phyloP scores from a whole-genome alignment of 2,888 invertebrate species.

The Chloromyia formosa region DNA sequence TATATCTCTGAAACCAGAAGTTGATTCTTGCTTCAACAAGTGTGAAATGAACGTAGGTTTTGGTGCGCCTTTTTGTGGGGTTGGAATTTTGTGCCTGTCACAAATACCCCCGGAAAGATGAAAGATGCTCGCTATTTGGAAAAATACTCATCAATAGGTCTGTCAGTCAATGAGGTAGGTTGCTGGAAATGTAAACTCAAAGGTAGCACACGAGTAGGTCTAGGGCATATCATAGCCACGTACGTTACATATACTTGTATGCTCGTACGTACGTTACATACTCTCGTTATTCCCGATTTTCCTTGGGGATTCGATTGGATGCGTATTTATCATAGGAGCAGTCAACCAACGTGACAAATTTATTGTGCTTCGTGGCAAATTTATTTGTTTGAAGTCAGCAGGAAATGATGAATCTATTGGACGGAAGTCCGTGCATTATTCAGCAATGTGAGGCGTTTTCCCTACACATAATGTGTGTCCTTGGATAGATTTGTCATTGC shows the following conservation, averaged over 20 bases:
- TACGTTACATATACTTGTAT: neutral
- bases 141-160: too few relatives aligned
- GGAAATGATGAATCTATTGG: constrained; percentile 36
- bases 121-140: too few relatives aligned
- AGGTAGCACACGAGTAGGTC: neutral
- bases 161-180: too few relatives aligned
- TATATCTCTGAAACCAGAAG: too few relatives aligned
- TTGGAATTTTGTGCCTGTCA: too few relatives aligned
- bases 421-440: constrained; percentile 3
- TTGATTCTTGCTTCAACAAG: too few relatives aligned
- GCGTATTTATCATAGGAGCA: constrained; percentile 29
- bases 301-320: constrained; percentile 16
- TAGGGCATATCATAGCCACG: neutral
- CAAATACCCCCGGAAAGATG: too few relatives aligned
- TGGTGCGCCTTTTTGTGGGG: too few relatives aligned
- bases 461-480: too few relatives aligned
- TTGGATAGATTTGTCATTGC: too few relatives aligned
- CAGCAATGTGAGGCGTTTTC: neutral
- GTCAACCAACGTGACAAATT: constrained; percentile 38
- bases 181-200: neutral
- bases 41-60: too few relatives aligned
- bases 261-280: neutral
- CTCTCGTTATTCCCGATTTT: neutral
- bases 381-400: constrained; percentile 40
- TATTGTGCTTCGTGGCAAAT: constrained; percentile 37